phyloP scores from a whole-genome alignment of 2,797 vertebrate species.

The Darevskia nairensis region DNA sequence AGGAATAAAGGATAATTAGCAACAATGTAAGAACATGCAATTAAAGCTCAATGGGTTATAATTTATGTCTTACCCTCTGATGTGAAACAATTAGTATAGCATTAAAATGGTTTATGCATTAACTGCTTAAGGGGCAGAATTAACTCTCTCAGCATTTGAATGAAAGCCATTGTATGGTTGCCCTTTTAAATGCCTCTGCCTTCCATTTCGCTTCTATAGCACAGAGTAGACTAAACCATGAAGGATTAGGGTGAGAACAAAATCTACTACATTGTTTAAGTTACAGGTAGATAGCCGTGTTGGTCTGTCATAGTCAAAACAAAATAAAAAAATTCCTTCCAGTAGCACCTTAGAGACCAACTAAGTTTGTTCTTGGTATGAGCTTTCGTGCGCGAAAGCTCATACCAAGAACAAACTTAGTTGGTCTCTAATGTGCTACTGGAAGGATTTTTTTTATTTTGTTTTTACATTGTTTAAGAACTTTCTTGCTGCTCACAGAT shows the following conservation, averaged over 20 bases:
- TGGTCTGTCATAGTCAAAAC: no score
- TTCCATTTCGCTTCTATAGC: neutral
- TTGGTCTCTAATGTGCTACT: no score
- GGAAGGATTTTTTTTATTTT: no score
- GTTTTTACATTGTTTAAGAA: no score
- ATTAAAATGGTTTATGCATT: slow-evolving; percentile 53
- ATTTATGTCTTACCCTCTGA: slow-evolving; percentile 68
- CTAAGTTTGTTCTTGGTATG: no score
- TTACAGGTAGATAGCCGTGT: no score
- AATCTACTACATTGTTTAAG: neutral
- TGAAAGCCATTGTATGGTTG: fast-evolving
- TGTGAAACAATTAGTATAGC: slow-evolving; percentile 66
- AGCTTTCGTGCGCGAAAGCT: no score
- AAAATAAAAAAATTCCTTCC: no score
- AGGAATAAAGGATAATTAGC: slow-evolving; percentile 69
- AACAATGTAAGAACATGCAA: slow-evolving; percentile 64
- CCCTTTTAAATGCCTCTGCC: no score
- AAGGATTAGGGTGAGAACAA: no score
- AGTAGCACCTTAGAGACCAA: no score
- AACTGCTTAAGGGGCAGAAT: slow-evolving; percentile 41
- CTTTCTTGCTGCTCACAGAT: neutral
- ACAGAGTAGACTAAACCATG: neutral
- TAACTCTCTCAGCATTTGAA: neutral
- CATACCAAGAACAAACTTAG: no score
- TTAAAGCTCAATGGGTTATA: slow-evolving; percentile 67